Percentiles rank a stretch among this genome's conserved stretches.
These are phyloP conservation scores for Aepyceros melampus DNA, from an alignment of 2,113 vertebrate genomes.

Conservation along the genomic window DNA sequence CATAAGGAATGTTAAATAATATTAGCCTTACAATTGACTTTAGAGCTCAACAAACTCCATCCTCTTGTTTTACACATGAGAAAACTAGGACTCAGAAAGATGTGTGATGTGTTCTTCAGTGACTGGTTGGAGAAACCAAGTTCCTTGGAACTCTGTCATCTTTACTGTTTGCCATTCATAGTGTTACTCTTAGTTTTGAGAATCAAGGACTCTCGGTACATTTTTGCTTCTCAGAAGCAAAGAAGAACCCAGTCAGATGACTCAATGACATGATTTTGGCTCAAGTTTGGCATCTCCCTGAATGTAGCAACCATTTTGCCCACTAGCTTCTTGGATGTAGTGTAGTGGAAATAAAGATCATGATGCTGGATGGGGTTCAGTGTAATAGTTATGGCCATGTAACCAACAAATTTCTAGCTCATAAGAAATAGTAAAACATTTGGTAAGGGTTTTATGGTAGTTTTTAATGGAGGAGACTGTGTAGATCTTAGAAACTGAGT, in stretches of 20 bases:
- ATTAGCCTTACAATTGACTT: background rate
- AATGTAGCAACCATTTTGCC: background rate
- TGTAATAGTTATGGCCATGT: no score
- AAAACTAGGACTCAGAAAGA: background rate
- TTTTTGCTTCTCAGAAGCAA: background rate
- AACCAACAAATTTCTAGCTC: background rate
- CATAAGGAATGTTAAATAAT: background rate
- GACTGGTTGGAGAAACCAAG: background rate
- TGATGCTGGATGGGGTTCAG: accelerated
- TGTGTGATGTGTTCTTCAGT: background rate
- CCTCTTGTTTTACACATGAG: background rate
- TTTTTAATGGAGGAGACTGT: background rate
- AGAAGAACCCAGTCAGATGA: background rate
- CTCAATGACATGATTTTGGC: background rate
- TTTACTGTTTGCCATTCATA: background rate
- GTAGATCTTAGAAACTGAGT: background rate
- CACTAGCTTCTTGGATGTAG: no score
- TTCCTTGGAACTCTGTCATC: background rate
- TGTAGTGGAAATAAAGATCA: background rate
- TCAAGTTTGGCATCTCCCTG: background rate
- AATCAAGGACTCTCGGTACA: background rate
- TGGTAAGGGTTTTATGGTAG: background rate
- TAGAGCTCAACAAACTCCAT: background rate
- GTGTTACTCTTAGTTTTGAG: background rate
- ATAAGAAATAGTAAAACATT: background rate